Evolutionary conservation across 2,888 invertebrate genomes (phyloP).

Genomic region (Callosobruchus maculatus): DNA sequence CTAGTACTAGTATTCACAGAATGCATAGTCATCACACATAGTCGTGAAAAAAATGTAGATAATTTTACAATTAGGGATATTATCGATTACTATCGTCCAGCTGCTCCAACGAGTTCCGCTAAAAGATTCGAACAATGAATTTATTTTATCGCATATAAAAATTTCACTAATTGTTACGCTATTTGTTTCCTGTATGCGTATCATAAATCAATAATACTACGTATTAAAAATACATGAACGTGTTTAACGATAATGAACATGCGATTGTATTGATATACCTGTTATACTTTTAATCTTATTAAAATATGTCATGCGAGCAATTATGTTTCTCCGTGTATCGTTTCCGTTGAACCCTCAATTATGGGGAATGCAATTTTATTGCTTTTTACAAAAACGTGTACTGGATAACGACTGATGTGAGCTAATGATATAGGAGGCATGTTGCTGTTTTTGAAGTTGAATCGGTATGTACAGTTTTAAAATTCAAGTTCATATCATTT

Average conservation of each 20-base stretch:
- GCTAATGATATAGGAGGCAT: background rate
- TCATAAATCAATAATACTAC: background rate
- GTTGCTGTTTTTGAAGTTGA: background rate
- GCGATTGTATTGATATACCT: background rate
- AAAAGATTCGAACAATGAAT: background rate
- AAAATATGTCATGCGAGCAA: background rate
- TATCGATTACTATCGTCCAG: background rate
- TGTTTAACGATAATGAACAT: background rate
- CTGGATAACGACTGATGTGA: no score
- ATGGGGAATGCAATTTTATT: background rate
- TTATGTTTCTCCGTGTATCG: background rate
- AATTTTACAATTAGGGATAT: background rate
- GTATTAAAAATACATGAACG: background rate
- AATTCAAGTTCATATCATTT: no score
- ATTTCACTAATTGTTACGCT: background rate
- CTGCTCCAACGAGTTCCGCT: background rate
- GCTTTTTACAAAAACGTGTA: no score
- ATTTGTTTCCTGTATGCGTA: background rate
- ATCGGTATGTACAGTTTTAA: background rate
- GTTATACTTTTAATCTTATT: background rate
- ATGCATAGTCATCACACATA: background rate
- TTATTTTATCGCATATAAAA: no score
- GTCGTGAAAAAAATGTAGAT: background rate
- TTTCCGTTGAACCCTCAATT: background rate
- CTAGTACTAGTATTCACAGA: background rate